phyloP scores from a whole-genome alignment of 1,140 invertebrate genomes.

The silkworm (Bombyx mori) region ASM3026992v2 NC_085107.1:11754001-11754500 shows the following conservation, averaged over 20 bases:
- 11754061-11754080: too few species aligned
- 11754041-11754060: too few species aligned
- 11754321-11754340: neutral
- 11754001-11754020: conserved; percentile 51
- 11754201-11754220: conserved; percentile 83
- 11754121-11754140: conserved; percentile 83
- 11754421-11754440: conserved; percentile 64
- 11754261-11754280: conserved; percentile 86
- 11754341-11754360: neutral
- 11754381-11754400: too few species aligned
- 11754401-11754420: conserved; percentile 63
- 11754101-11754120: conserved; percentile 86
- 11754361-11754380: too few species aligned
- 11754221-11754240: conserved; percentile 81
- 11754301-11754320: conserved; percentile 78
- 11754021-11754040: conserved; percentile 15
- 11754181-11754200: conserved; percentile 90
- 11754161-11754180: conserved; percentile 84
- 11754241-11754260: conserved; percentile 81
- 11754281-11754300: conserved; percentile 82
- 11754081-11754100: neutral
- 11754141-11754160: conserved; percentile 82
- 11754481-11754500: conserved; percentile 80
- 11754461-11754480: conserved; percentile 76
- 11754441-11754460: conserved; percentile 52